Evolutionary conservation across 1,140 invertebrate species (phyloP), one percentile per base, ranked within the genome.

Genomic region (Zaprionus davidi): DNA sequence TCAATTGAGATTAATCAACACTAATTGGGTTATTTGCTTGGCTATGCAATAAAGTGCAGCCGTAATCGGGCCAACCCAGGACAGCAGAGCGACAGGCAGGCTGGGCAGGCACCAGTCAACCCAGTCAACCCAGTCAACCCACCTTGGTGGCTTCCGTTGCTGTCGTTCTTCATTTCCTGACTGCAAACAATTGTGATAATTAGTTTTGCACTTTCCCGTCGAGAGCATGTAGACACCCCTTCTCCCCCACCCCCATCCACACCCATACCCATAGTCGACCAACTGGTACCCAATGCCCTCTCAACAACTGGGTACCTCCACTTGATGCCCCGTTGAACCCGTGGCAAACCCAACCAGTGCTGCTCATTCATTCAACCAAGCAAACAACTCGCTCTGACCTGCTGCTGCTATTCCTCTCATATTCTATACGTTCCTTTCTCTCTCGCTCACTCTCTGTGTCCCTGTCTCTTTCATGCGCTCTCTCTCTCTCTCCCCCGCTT

Each of bases 151-250:
- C 82, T 85, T 90, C 85, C 85, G 85, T 72, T 90, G 81, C 85
- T 88, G 85, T 90, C 86, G 85, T 77, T 90, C 85, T 90, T 90
- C 85, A 90, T 90, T 88, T 90, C 84, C 84, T 84, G 78, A 41
- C 81, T 90, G 81, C 81, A 90, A 82, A 90, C 85, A 90, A 90
- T 90, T 90, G 85, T 73, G 85, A 90, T 90, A 90, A 90, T 90
- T 90, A 90, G 85, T 90, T 90, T 90, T 90, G 85, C 85, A 85
- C 85, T 90, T 85, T 79, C 73, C 75, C 87, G 70, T 72, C 67
- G 70, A 36, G 66, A 55, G 26, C 46, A 38, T 13, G 36, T 62
- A 24, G 20, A 6, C n/a, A 20, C 4, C n/a, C 17, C 5, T 38
- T 38, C 15, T 41, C 20, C 38, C 5, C 20, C 17, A 7, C 63